These are phyloP conservation scores for Embidobia sp. DNA, from an alignment of 2,888 invertebrate species.

Conservation along the genomic window DNA sequence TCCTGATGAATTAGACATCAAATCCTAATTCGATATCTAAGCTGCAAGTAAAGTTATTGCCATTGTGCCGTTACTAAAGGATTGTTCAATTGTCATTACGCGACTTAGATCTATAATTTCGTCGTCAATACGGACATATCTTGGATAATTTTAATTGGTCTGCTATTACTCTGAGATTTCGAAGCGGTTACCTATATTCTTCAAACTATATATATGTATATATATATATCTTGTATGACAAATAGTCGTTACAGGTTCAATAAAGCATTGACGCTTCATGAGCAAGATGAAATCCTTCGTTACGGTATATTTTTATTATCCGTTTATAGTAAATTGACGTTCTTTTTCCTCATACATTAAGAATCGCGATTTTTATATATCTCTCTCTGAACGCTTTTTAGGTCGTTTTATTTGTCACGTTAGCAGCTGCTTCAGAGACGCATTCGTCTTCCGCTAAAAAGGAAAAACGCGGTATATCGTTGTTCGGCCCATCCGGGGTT, in stretches of 20 bases:
- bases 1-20: constrained; percentile 70
- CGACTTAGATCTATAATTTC: constrained; percentile 74
- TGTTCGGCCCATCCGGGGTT: constrained; percentile 72
- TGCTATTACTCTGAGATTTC: constrained; percentile 65
- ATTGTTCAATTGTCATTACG: constrained; percentile 74
- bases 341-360: not conserved
- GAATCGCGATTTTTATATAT: not conserved
- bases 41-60: constrained; percentile 45
- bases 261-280: constrained; percentile 64
- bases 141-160: constrained; percentile 76
- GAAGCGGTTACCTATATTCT: constrained; percentile 66
- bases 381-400: constrained; percentile 39
- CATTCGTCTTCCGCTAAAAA: constrained; percentile 68
- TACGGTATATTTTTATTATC: constrained; percentile 57
- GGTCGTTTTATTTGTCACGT: constrained; percentile 68
- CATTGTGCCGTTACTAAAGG: constrained; percentile 63
- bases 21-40: constrained; percentile 66
- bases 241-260: constrained; percentile 68
- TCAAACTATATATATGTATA: constrained; percentile 72
- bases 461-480: constrained; percentile 75
- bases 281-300: constrained; percentile 74
- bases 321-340: not conserved
- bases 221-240: constrained; percentile 70
- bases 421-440: constrained; percentile 60
- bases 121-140: constrained; percentile 64